phyloP scores from a whole-genome alignment of 2,888 invertebrate genomes.

The Antheraea assamensis region DNA sequence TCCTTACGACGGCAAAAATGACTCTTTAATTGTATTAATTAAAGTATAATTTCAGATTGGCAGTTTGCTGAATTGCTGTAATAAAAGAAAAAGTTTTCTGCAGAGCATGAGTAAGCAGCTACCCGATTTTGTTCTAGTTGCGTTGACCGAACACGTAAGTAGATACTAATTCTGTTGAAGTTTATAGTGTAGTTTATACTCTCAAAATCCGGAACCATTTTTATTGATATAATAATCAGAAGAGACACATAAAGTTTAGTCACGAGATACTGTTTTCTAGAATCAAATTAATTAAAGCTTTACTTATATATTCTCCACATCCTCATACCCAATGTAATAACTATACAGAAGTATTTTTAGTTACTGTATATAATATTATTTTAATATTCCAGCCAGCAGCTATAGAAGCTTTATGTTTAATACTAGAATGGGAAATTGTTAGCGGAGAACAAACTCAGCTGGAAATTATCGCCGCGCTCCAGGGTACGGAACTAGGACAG shows the following conservation, averaged over 20 bases:
- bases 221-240: neutral
- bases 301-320: neutral
- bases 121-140: slow-evolving; percentile 87
- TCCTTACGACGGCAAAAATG: neutral
- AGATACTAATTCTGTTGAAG: neutral
- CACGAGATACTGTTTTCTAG: neutral
- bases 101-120: slow-evolving; percentile 85
- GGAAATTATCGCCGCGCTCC: slow-evolving; percentile 88
- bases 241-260: neutral
- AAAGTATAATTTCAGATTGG: slow-evolving; percentile 73
- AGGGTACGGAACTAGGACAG: slow-evolving; percentile 87
- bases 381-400: slow-evolving; percentile 73
- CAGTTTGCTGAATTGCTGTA: slow-evolving; percentile 85
- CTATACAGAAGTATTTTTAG: neutral
- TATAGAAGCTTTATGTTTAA: slow-evolving; percentile 87
- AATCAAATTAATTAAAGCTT: neutral
- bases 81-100: slow-evolving; percentile 88
- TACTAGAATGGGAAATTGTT: slow-evolving; percentile 88
- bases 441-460: slow-evolving; percentile 82
- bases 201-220: neutral
- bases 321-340: neutral
- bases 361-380: neutral
- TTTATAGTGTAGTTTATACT: neutral
- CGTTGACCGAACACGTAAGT: slow-evolving; percentile 85
- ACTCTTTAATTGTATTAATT: neutral